Conservation (phyloP, 2,888 invertebrate genomes). For the Lottia scabra region DNA sequence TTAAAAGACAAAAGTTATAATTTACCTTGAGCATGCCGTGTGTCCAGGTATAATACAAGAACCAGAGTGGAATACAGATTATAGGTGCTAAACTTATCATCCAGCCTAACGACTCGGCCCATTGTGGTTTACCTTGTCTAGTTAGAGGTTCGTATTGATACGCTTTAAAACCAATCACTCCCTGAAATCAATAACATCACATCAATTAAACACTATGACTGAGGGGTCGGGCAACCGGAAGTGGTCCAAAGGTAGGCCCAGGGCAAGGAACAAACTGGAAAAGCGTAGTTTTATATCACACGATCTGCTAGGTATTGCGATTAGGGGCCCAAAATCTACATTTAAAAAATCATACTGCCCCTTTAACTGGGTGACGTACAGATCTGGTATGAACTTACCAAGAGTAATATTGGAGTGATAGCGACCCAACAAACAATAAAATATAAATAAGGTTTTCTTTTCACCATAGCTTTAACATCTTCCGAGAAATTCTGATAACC, state of each 20-base stretch:
- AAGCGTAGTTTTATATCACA: too few species aligned
- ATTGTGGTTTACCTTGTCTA: conserved; percentile 11
- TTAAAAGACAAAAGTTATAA: too few species aligned
- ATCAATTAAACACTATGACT: too few species aligned
- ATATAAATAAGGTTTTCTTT: conserved; percentile 41
- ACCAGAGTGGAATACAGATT: conserved; percentile 24
- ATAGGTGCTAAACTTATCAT: conserved; percentile 27
- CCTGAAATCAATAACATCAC: background rate
- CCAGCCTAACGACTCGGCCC: conserved; percentile 32
- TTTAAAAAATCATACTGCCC: too few species aligned
- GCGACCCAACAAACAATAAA: conserved; percentile 41
- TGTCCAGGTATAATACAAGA: conserved; percentile 18
- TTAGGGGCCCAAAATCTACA: too few species aligned
- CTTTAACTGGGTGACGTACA: too few species aligned
- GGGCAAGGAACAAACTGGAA: too few species aligned
- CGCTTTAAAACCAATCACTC: conserved; percentile 17
- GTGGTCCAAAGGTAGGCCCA: too few species aligned
- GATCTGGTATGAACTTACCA: conserved; percentile 36
- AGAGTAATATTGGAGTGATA: conserved; percentile 38
- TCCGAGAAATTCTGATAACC: conserved; percentile 44
- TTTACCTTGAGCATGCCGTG: conserved; percentile 20
- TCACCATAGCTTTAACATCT: conserved; percentile 50
- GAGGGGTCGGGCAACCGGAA: too few species aligned
- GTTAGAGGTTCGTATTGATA: conserved; percentile 11
- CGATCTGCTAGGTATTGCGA: too few species aligned